A percentile compares a stretch with the other conserved stretches of the same genome.
phyloP scores from a whole-genome alignment of 1,140 invertebrate species.

The Meloidogyne floridensis region DNA sequence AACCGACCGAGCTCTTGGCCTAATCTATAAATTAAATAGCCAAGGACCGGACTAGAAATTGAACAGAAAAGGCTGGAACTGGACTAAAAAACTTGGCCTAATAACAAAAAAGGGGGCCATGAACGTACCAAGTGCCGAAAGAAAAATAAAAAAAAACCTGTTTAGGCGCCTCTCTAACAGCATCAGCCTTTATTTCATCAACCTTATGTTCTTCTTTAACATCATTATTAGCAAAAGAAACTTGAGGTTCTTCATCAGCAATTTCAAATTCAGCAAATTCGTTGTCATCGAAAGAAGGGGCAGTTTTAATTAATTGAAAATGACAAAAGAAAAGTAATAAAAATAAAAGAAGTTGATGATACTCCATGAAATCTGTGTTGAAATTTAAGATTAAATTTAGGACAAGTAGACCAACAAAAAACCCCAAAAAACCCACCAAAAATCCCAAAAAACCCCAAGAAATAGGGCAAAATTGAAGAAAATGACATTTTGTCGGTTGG shows the following conservation, averaged over 20 bases:
- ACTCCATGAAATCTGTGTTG: neutral
- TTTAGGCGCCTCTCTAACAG: neutral
- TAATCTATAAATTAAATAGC: too few species aligned
- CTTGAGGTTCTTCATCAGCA: conserved; percentile 69
- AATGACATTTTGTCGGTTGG: too few species aligned
- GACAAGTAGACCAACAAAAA: neutral
- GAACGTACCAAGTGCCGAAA: too few species aligned
- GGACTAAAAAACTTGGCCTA: too few species aligned
- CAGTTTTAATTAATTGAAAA: neutral
- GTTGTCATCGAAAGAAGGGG: conserved; percentile 75
- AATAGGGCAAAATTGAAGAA: too few species aligned
- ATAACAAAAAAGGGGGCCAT: too few species aligned
- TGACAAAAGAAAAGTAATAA: neutral
- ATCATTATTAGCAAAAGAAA: neutral
- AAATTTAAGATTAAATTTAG: neutral
- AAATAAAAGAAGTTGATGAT: neutral
- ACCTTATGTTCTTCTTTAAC: neutral
- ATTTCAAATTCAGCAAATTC: conserved; percentile 97
- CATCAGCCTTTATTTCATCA: conserved; percentile 6
- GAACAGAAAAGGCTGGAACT: too few species aligned
- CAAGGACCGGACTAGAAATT: too few species aligned
- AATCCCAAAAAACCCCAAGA: too few species aligned
- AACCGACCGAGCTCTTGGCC: too few species aligned
- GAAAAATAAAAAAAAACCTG: neutral
- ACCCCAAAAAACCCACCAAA: neutral